A percentile compares a stretch with the other conserved stretches of the same genome.
phyloP scores from a whole-genome alignment of 2,113 vertebrate genomes.

The Erythrocercus mccallii region DNA sequence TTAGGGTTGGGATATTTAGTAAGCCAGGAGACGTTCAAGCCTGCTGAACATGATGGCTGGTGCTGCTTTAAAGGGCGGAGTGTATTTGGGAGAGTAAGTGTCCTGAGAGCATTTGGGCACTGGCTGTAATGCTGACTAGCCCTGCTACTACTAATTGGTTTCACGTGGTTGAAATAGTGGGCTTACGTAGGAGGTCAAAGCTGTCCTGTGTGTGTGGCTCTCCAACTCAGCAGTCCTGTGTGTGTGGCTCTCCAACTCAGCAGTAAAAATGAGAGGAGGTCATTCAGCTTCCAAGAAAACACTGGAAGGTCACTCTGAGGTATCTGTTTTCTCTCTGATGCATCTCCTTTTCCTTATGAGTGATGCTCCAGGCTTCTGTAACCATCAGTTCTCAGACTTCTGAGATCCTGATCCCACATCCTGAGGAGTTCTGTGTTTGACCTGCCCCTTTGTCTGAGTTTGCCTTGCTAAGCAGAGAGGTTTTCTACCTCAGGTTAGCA shows the following conservation, averaged over 20 bases:
- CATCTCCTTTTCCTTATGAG: background rate
- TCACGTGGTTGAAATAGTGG: fast-evolving
- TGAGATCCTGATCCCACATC: background rate
- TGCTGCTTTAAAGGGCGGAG: background rate
- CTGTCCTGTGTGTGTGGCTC: background rate
- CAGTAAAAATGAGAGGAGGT: background rate
- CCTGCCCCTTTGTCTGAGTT: background rate
- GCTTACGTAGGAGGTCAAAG: background rate
- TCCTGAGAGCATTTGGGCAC: background rate
- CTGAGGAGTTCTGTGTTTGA: background rate
- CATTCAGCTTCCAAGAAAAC: background rate
- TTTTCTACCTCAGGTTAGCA: background rate
- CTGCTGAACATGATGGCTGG: background rate
- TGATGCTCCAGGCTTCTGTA: background rate
- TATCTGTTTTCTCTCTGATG: background rate
- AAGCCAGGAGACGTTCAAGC: background rate
- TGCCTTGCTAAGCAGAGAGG: background rate
- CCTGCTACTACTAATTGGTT: background rate
- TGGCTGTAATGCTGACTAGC: background rate
- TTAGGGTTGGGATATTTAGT: background rate
- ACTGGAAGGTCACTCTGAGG: background rate
- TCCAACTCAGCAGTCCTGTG: background rate
- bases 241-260: background rate
- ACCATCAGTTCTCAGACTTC: background rate
- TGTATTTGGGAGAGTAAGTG: background rate